phyloP scores from a whole-genome alignment of 2,797 vertebrate species.

The Vireo griseus region DNA sequence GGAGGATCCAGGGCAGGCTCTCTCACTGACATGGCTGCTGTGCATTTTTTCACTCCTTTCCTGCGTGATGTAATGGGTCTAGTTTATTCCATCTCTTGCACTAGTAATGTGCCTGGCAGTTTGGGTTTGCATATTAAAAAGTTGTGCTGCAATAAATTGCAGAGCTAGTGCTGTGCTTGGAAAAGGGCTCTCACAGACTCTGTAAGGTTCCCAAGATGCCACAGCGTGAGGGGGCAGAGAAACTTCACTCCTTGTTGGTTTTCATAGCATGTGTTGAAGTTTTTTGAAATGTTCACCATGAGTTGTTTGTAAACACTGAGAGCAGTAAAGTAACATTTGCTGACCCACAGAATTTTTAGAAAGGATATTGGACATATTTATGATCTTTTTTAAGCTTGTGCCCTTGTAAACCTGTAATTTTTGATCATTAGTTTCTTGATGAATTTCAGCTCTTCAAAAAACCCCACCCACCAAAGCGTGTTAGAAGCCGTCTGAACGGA shows the following conservation, averaged over 20 bases:
- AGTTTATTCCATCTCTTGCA: background rate
- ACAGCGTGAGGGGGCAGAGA: background rate
- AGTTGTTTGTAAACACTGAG: background rate
- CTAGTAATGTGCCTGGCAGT: background rate
- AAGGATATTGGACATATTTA: fast-evolving
- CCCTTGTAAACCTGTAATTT: background rate
- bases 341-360: background rate
- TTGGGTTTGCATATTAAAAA: background rate
- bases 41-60: background rate
- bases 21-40: background rate
- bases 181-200: background rate
- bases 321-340: background rate
- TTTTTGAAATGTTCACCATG: background rate
- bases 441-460: slow-evolving; percentile 92
- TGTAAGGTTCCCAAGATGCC: fast-evolving
- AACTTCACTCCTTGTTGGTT: background rate
- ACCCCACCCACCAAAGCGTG: slow-evolving; percentile 95
- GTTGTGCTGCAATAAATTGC: background rate
- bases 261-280: background rate
- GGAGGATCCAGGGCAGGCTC: background rate
- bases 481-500: slow-evolving; percentile 86
- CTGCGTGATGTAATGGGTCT: background rate
- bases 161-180: background rate
- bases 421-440: background rate
- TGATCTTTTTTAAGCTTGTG: background rate